Base-by-base conservation (phyloP, 2,797 vertebrate genomes). In the Pangasius sanitwongsei region DNA sequence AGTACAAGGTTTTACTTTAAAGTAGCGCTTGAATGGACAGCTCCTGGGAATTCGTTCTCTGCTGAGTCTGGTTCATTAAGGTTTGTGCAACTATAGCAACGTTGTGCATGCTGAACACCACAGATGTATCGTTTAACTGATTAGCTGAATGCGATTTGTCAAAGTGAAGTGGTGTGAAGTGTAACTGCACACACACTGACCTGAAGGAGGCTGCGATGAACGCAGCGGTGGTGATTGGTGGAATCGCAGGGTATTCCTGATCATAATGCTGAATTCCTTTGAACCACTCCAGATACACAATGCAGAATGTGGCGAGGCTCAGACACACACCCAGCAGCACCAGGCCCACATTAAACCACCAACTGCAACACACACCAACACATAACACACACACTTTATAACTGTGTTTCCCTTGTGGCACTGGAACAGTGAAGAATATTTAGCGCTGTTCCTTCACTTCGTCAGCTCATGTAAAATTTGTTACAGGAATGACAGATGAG, bases 281-380 rank as follows among this genome's bases (percentile, higher is more conserved):
- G 53, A 96, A 97, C 97, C 98, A 99, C 82, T 99, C 99, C 87
- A 99, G 96, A 91, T 99, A 99, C 4, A 98, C 88, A 0, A 99
- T 97, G 93, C 98, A 99, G 93, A 97, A 99, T 44, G 94, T 93
- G 0, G 98, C 98, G 85, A 98, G 91, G 1, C 93, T 94, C 50
- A 99, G 86, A 89, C 97, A 98, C 6, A 95, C 74, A 0, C 92
- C 92, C 89, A 99, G 90, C 34, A 99, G 95, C 69, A 94, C 90
- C 41, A 96, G 77, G 0, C 97, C 98, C 28, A 94, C 92, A 31
- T 94, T 93, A 92, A 99, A 97, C 98, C 98, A 99, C 95, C 96
- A 97, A 34, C 99, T 99, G 95, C 0, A 25, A 91, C 82, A 82
- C 88, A 91, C 23, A 89, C 11, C 50, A 34, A 84, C 34, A 86